Conservation (phyloP, 2,113 vertebrate genomes). For the Vombatus ursinus region DNA sequence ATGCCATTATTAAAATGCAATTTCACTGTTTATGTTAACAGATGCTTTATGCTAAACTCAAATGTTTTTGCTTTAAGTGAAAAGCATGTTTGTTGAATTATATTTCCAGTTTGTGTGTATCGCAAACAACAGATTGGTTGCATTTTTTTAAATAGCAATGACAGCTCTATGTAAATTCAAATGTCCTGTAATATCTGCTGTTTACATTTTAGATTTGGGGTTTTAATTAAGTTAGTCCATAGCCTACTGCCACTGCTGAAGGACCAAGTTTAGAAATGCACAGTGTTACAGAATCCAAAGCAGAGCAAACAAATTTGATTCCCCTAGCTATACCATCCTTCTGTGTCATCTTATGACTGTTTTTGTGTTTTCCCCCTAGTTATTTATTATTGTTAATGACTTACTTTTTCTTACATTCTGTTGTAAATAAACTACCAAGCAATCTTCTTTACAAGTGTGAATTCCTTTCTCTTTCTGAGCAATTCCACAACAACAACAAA, state of each 20-base stretch:
- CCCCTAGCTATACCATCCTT: conserved; percentile 63
- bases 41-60: conserved; percentile 57
- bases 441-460: conserved; percentile 83
- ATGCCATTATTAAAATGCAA: conserved; percentile 70
- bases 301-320: conserved; percentile 61
- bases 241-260: conserved; percentile 67
- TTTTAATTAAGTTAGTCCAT: conserved; percentile 61
- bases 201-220: conserved; percentile 68
- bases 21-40: conserved; percentile 69
- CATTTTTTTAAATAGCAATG: conserved; percentile 63
- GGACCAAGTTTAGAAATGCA: conserved; percentile 79
- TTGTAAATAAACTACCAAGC: conserved; percentile 90
- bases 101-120: conserved; percentile 65
- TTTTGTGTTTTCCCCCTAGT: conserved; percentile 65
- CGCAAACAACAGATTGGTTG: conserved; percentile 65
- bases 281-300: conserved; percentile 53
- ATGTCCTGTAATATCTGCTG: conserved; percentile 52
- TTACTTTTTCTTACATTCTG: conserved; percentile 85
- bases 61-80: conserved; percentile 72
- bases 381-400: conserved; percentile 88
- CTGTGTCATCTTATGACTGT: conserved; percentile 75
- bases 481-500: not conserved
- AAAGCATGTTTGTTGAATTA: conserved; percentile 73
- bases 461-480: conserved; percentile 51
- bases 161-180: conserved; percentile 59